These are phyloP conservation scores for Aspidiotus rigidus DNA, from an alignment of 2,888 invertebrate species.

Conservation along the genomic window DNA sequence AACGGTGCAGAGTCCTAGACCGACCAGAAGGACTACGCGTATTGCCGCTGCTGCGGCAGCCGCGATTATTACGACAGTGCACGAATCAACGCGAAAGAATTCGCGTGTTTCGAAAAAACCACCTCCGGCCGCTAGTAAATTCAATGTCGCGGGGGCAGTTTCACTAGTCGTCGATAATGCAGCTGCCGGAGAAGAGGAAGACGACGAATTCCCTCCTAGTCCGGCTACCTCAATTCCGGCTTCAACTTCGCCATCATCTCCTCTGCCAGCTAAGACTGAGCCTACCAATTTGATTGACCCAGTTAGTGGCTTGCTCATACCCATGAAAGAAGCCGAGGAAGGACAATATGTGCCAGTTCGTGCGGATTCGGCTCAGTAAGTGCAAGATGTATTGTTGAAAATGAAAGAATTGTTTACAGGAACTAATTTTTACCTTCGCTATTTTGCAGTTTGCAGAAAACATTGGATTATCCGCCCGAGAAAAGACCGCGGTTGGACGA, in stretches of 20 bases:
- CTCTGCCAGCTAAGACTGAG: conserved; percentile 43
- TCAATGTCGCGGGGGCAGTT: neutral
- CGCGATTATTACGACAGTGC: conserved; percentile 40
- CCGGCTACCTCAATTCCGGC: neutral
- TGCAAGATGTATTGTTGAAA: neutral
- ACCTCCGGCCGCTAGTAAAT: neutral
- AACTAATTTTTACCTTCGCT: neutral
- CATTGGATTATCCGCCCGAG: conserved; percentile 12
- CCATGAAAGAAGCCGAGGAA: conserved; percentile 61
- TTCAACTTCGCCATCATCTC: conserved; percentile 30
- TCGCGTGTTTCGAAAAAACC: conserved; percentile 14
- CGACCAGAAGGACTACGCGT: conserved; percentile 24
- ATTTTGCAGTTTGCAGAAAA: conserved; percentile 14
- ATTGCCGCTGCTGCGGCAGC: conserved; percentile 27
- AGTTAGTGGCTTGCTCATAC: conserved; percentile 61
- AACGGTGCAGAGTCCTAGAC: conserved; percentile 36
- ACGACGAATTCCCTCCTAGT: conserved; percentile 17
- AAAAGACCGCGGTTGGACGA: conserved; percentile 25
- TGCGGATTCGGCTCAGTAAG: conserved; percentile 36
- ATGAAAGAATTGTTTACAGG: neutral
- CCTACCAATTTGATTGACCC: conserved; percentile 63
- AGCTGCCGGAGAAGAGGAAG: neutral
- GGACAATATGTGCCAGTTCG: conserved; percentile 55
- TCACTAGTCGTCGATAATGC: neutral
- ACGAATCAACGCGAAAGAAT: conserved; percentile 34